Evolutionary conservation across 2,113 vertebrate genomes (phyloP).

Genomic region (Bubo scandiacus): DNA sequence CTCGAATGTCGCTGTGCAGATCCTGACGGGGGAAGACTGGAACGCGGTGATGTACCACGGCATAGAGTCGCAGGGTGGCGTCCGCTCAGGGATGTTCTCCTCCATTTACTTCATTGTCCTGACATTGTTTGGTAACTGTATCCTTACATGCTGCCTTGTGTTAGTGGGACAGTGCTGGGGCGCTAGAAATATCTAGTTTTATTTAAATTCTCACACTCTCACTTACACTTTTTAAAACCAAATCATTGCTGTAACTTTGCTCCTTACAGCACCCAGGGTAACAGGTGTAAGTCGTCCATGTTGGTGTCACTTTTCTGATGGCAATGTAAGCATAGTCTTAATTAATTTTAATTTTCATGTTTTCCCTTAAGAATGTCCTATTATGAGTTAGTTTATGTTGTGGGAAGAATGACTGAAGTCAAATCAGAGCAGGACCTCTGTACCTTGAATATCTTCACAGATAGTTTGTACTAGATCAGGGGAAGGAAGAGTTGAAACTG

Average conservation of each 20-base stretch:
- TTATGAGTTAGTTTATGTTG: not conserved
- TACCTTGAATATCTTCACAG: not conserved
- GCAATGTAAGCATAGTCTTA: accelerated
- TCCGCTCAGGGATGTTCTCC: constrained; percentile 92
- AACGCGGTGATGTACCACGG: constrained; percentile 97
- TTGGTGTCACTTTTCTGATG: not conserved
- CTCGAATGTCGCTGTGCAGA: constrained; percentile 59
- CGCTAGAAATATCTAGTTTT: not conserved
- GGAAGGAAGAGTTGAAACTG: not conserved
- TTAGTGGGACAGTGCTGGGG: not conserved
- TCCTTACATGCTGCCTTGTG: constrained; percentile 73
- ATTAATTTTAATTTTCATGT: not conserved
- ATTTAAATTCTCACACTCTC: not conserved
- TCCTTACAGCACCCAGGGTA: not conserved
- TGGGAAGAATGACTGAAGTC: not conserved
- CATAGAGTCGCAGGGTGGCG: constrained; percentile 91
- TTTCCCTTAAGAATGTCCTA: not conserved
- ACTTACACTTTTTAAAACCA: not conserved
- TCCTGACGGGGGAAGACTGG: constrained; percentile 96
- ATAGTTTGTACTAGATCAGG: not conserved
- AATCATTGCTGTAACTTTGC: not conserved
- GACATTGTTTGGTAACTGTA: constrained; percentile 97
- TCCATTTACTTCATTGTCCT: constrained; percentile 96
- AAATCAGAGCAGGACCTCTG: not conserved
- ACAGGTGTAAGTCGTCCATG: accelerated